A percentile compares a stretch with the other conserved stretches of the same genome.
Conservation (phyloP, 53 echinoderm and acorn worm species). For the Paracentrotus lividus region DNA sequence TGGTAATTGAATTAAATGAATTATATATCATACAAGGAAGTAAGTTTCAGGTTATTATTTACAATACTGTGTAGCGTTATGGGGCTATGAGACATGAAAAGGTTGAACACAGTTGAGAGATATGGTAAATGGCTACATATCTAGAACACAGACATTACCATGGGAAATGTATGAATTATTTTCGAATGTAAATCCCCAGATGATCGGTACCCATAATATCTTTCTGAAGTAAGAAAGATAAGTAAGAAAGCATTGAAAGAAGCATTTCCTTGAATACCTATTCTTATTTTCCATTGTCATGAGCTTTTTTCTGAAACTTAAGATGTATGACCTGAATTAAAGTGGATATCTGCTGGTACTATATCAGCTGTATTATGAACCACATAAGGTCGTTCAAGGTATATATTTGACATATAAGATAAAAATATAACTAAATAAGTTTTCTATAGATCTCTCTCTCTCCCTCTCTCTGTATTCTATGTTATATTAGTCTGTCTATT, state of each 20-base stretch:
- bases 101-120: too few relatives aligned
- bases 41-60: too few relatives aligned
- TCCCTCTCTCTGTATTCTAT: background rate
- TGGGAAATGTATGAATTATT: background rate
- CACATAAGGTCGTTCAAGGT: background rate
- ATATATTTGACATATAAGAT: background rate
- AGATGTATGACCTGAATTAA: constrained; percentile 2
- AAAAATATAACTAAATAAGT: background rate
- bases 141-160: background rate
- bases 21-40: too few relatives aligned
- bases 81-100: too few relatives aligned
- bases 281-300: constrained; percentile 5
- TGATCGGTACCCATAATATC: background rate
- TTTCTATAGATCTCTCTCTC: background rate
- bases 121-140: too few relatives aligned
- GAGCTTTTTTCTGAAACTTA: background rate
- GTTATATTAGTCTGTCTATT: too few relatives aligned
- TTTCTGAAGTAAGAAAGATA: too few relatives aligned
- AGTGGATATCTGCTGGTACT: constrained; percentile 5
- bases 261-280: background rate
- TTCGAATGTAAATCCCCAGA: background rate
- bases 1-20: too few relatives aligned
- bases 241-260: background rate
- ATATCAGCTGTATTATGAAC: background rate
- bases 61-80: too few relatives aligned